These are phyloP conservation scores for Drosophila demipolita DNA, from an alignment of 2,888 invertebrate genomes.

Conservation along the genomic window DNA sequence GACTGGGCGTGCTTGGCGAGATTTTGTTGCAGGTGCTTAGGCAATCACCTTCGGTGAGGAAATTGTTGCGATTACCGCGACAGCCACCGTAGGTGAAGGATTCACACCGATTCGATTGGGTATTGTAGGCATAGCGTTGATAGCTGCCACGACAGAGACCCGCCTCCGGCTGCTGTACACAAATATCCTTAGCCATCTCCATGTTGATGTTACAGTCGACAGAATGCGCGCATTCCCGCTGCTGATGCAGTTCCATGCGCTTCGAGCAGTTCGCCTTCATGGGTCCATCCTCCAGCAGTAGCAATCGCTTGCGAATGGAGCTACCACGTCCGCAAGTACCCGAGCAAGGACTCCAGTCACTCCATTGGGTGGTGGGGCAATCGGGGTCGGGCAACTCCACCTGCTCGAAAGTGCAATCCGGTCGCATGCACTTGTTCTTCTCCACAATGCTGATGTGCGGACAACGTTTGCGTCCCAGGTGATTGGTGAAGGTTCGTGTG, in stretches of 20 bases:
- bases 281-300: constrained; percentile 88
- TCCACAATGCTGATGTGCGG: constrained; percentile 91
- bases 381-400: constrained; percentile 85
- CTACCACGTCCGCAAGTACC: constrained; percentile 94
- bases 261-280: constrained; percentile 88
- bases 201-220: constrained; percentile 90
- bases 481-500: constrained; percentile 90
- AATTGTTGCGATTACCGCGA: constrained; percentile 96
- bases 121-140: constrained; percentile 94
- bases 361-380: constrained; percentile 95
- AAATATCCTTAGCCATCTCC: constrained; percentile 93
- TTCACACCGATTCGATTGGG: constrained; percentile 90
- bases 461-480: constrained; percentile 92
- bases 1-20: neutral
- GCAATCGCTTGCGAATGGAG: constrained; percentile 89
- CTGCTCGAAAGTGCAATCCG: constrained; percentile 87
- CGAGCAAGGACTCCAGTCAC: constrained; percentile 96
- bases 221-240: constrained; percentile 89
- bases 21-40: constrained; percentile 87
- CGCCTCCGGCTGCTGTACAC: constrained; percentile 90
- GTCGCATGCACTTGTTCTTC: constrained; percentile 90
- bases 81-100: constrained; percentile 96
- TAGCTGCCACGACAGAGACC: constrained; percentile 96
- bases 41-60: constrained; percentile 92
- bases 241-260: constrained; percentile 90